These are phyloP conservation scores for Gerris lacustris DNA, from an alignment of 2,888 invertebrate genomes.

Conservation along the genomic window DNA sequence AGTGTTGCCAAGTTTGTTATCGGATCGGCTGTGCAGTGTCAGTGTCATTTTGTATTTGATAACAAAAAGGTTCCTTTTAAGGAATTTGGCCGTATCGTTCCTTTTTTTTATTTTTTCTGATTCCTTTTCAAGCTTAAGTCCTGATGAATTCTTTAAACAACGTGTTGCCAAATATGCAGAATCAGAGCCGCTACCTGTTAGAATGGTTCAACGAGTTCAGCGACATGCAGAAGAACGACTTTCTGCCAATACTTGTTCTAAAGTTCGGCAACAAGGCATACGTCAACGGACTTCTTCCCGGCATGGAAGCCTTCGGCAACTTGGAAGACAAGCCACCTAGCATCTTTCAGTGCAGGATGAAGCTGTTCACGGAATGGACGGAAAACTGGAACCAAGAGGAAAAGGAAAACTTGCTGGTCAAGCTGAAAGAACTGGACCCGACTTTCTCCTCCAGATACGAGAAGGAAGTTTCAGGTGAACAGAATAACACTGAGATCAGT, in stretches of 20 bases:
- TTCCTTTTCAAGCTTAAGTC: background rate
- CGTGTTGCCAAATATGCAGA: conserved; percentile 45
- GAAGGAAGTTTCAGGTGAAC: conserved; percentile 27
- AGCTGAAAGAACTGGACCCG: conserved; percentile 57
- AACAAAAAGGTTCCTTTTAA: no score
- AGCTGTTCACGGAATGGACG: conserved; percentile 74
- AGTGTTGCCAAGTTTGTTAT: no score
- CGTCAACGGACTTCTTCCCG: conserved; percentile 60
- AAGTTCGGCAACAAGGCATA: conserved; percentile 48
- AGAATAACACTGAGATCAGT: no score
- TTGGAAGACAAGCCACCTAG: conserved; percentile 60
- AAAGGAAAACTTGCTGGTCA: conserved; percentile 53
- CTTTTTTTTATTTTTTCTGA: background rate
- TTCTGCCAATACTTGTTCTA: conserved; percentile 61
- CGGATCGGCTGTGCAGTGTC: no score
- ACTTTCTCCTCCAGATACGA: conserved; percentile 55
- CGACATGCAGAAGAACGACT: conserved; percentile 73
- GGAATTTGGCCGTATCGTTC: no score
- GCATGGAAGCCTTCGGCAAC: conserved; percentile 51
- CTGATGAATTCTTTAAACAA: conserved; percentile 29
- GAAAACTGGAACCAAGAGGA: conserved; percentile 63
- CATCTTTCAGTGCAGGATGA: conserved; percentile 71
- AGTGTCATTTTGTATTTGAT: no score
- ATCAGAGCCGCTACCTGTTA: conserved; percentile 65
- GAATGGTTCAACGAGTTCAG: conserved; percentile 86